Base-by-base conservation (phyloP, 1,140 invertebrate species). In the Colletes latitarsis region DNA sequence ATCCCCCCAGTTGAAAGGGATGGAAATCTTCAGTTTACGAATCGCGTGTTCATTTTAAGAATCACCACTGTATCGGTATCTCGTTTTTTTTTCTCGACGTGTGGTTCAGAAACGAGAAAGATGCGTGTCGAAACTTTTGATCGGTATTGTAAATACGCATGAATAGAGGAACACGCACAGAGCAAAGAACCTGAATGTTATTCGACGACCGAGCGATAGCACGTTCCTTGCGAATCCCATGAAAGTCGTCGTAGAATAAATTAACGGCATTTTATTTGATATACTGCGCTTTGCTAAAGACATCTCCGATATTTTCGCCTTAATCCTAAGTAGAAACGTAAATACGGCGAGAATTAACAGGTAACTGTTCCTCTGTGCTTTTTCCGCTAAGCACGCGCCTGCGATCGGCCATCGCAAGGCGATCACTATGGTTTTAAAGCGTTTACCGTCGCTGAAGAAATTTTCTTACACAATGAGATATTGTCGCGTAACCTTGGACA, bases 161-260 rank as follows among this genome's bases (percentile, higher is more conserved):
- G 43, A 15, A 39, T 21, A 21, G 12, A 10, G n/a, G 0, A 15
- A 55, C 30, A 57, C 21, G 19, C 30, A 21, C 30, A 68, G 30
- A 55, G 41, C 9, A 5, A 14, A 14, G 30, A 76, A 67, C 62
- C 30, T 21, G 21, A 58, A 74, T 63, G 49, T 63, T 43, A 30
- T 63, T 15, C 64, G 15, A 19, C 21, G 49, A 68, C 52, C 14
- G 62, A 57, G 41, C 43, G 46, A 62, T 72, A 55, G 68, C 63
- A 68, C 58, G 74, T 76, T 78, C 52, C 8, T 5, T 39, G 19
- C 21, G 19, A 39, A 55, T 4, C 53, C 4, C 43, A 62, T 70
- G 75, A 77, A 77, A 69, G 75, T 77, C 66, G 66, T 46, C 74
- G 74, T 69, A 39, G 66, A 67, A 30, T 46, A 70, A 71, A 70